A percentile compares a stretch with the other conserved stretches of the same genome.
phyloP scores from a whole-genome alignment of 2,888 invertebrate species.

The Lasioglossum villosulum region DNA sequence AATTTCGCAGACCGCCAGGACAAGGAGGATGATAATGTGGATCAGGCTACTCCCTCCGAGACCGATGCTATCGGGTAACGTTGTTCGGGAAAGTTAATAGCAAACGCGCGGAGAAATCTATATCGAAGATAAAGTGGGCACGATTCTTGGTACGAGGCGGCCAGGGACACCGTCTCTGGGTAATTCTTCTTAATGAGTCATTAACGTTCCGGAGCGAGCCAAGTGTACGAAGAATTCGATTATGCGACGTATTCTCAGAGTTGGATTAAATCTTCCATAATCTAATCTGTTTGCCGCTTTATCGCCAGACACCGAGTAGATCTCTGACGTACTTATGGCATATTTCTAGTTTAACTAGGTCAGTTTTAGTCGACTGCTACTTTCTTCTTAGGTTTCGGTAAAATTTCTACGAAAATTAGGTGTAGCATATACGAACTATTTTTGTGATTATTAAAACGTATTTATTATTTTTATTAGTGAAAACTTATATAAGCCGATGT shows the following conservation, averaged over 20 bases:
- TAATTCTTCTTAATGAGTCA: conserved; percentile 6
- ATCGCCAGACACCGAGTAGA: background rate
- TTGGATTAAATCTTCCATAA: background rate
- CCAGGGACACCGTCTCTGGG: background rate
- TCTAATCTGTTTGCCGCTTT: background rate
- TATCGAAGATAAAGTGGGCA: conserved; percentile 11
- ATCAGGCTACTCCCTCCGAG: conserved; percentile 3
- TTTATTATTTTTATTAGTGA: too few species aligned
- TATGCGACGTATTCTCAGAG: background rate
- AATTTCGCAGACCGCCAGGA: background rate
- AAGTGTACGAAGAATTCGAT: background rate
- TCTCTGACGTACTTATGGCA: background rate
- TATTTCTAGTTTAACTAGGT: background rate
- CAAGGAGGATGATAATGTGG: conserved; percentile 7
- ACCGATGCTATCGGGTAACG: conserved; percentile 13
- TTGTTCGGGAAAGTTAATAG: conserved; percentile 15
- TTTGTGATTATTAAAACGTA: too few species aligned
- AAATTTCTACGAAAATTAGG: background rate
- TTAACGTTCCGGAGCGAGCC: background rate
- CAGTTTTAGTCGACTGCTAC: background rate
- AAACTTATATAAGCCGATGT: too few species aligned
- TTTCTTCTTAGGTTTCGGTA: background rate
- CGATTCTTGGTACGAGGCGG: background rate
- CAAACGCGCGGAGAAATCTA: conserved; percentile 5
- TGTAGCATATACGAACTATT: background rate